Base-by-base conservation (phyloP, 2,888 invertebrate species). In the Agrilus mali region DNA sequence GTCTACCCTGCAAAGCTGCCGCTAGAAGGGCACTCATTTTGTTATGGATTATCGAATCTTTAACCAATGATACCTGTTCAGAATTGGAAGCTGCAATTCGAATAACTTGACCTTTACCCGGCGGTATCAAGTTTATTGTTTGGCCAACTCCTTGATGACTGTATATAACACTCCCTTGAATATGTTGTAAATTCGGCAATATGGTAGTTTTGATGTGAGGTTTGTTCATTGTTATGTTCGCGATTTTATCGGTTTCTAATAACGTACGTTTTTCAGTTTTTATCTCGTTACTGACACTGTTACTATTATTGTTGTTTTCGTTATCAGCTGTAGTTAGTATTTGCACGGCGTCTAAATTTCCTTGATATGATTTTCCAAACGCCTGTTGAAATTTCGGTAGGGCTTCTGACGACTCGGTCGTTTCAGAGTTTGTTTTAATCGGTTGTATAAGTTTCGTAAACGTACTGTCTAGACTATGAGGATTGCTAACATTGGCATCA, bases 371-470 rank as follows among this genome's bases (percentile, higher is more conserved):
- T 63, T 83, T 83, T 1, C 84, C 82, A 60, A 85, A 85, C 1
- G 82, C 84, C 64, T 84, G 84, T 58, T 83, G 82, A 59, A 85
- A 85, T 63, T 85, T 84, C 3, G 85, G 85, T 46, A 85, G 52
- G 7, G 61, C 65, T 55, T 74, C 74, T 34, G 61, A 53, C 39
- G 55, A 55, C 38, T 56, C 52, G 0, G 55, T 49, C 16, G 62
- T 55, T 56, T 69, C 69, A 33, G 56, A 60, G 27, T 53, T 50
- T 39, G 44, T 40, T 39, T 52, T 55, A 43, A 49, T 46, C n/a
- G 51, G 47, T 54, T 74, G 73, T 49, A 73, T 69, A 54, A 73
- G 71, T 56, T 74, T 73, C 1, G 73, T 71, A 52, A 71, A 73
- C 51, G 72, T 74, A 59, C 74, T 74, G 60, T 74, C 74, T 47